Conservation (phyloP, 2,797 vertebrate species). For the Pseudochirops cupreus region DNA sequence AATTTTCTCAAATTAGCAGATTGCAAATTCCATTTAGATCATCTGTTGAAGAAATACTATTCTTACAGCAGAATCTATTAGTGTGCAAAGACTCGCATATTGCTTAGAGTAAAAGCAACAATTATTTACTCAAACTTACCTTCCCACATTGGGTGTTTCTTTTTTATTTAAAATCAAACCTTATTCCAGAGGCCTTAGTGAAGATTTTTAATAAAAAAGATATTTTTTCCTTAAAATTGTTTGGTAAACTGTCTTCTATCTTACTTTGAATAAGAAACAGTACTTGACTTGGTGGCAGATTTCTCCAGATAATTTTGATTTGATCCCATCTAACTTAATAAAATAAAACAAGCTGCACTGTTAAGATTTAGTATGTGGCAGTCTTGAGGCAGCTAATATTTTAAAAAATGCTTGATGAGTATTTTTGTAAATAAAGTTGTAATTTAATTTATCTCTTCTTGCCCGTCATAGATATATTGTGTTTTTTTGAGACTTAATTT, state of each 20-base stretch:
- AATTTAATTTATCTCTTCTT: slow-evolving; percentile 82
- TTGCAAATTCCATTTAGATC: slow-evolving; percentile 52
- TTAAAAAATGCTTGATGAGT: slow-evolving; percentile 82
- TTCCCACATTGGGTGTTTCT: slow-evolving; percentile 18
- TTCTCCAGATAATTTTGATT: slow-evolving; percentile 47
- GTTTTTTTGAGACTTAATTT: slow-evolving; percentile 69
- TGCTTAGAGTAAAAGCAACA: slow-evolving; percentile 60
- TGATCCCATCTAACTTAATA: slow-evolving; percentile 45
- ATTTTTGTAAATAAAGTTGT: slow-evolving; percentile 84
- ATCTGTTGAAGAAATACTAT: slow-evolving; percentile 56
- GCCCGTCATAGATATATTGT: slow-evolving; percentile 64
- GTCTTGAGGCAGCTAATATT: slow-evolving; percentile 81
- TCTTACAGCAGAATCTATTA: slow-evolving; percentile 50
- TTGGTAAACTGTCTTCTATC: slow-evolving; percentile 43
- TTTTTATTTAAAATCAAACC: slow-evolving; percentile 4
- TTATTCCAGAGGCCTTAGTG: slow-evolving; percentile 72
- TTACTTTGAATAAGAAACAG: slow-evolving; percentile 34
- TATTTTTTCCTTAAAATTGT: slow-evolving; percentile 67
- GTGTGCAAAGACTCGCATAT: slow-evolving; percentile 58
- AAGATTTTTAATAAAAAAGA: slow-evolving; percentile 57
- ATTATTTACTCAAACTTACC: slow-evolving; percentile 62
- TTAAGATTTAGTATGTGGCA: slow-evolving; percentile 70
- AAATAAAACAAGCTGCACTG: slow-evolving; percentile 42
- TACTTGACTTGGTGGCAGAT: slow-evolving; percentile 50
- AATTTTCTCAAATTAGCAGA: slow-evolving; percentile 49